phyloP scores from a whole-genome alignment of 2,113 vertebrate genomes.

The Pseudonaja textilis region DNA sequence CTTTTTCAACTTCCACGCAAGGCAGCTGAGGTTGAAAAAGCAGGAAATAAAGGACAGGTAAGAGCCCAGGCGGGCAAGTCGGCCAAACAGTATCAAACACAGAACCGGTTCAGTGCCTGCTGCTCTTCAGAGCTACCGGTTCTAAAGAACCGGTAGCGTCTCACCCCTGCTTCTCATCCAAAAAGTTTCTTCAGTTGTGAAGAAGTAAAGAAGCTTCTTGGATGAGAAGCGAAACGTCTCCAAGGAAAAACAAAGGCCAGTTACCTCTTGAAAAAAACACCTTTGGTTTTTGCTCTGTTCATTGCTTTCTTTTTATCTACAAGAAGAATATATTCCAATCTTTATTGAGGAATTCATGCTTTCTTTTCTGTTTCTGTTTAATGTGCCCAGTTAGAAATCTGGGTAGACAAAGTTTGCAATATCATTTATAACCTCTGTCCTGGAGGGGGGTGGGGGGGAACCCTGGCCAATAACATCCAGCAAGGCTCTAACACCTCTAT shows the following conservation, averaged over 20 bases:
- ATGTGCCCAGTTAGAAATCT: neutral
- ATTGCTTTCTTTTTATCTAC: neutral
- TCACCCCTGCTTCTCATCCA: neutral
- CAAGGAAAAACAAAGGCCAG: neutral
- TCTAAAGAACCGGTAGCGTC: too few species aligned
- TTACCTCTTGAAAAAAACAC: neutral
- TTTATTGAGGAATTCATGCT: neutral
- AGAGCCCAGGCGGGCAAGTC: too few species aligned
- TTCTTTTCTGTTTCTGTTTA: neutral
- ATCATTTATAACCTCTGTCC: neutral
- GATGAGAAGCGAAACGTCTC: neutral
- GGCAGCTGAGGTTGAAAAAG: too few species aligned
- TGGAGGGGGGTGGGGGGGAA: too few species aligned
- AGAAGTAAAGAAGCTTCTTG: neutral
- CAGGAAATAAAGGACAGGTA: too few species aligned
- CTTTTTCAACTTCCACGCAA: too few species aligned
- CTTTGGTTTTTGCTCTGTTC: neutral
- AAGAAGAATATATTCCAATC: neutral
- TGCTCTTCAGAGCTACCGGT: too few species aligned
- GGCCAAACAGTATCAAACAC: too few species aligned
- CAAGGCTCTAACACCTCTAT: slow-evolving; percentile 22
- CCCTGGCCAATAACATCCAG: neutral
- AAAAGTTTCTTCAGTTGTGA: neutral
- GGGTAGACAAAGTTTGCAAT: neutral
- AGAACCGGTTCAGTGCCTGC: too few species aligned